Base-by-base conservation (phyloP, 2,797 vertebrate species). In the Syngnathus acus region DNA sequence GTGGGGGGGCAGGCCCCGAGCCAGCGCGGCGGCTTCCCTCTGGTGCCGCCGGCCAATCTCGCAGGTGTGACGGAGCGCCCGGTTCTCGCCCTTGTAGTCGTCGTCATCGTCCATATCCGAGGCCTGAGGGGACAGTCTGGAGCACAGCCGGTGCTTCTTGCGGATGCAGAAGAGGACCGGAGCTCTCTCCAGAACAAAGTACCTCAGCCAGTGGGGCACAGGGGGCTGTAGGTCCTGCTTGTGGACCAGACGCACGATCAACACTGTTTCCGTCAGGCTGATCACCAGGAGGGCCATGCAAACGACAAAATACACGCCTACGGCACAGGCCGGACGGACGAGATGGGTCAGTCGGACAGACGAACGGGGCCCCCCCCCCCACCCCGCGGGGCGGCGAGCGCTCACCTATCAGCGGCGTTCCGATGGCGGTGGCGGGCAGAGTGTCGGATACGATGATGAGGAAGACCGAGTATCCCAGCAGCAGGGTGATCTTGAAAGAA, bases 401-500 rank as follows among this genome's bases (percentile, higher is more conserved):
- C 57, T 78, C 89, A 99, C 97, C 93, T 79, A 99, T 99, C 68
- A 98, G 84, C 0, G 96, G 96, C 0, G 95, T 98, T 73, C 97
- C 97, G 0, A 98, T 97, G 0, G 96, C 95, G 0, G 97, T 98
- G 51, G 97, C 95, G 0, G 97, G 96, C 74, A 98, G 82, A 0
- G 96, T 98, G 86, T 98, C 97, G 0, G 96, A 97, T 2, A 99
- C 96, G 0, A 99, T 98, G 87, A 99, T 99, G 81, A 99, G 94
- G 87, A 99, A 99, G 77, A 99, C 97, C 0, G 96, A 99, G 84
- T 99, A 99, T n/a, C 97, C 96, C 72, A 99, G 89, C 62, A 99
- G 92, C 63, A 99, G 87, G 0, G 96, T 99, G 89, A 99, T 95
- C 89, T 98, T 99, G 88, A 99, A 99, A 68, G 97, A 99, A 61